Evolutionary conservation across 2,888 invertebrate species (phyloP).

Genomic region (Rhamnusium bicolor): DNA sequence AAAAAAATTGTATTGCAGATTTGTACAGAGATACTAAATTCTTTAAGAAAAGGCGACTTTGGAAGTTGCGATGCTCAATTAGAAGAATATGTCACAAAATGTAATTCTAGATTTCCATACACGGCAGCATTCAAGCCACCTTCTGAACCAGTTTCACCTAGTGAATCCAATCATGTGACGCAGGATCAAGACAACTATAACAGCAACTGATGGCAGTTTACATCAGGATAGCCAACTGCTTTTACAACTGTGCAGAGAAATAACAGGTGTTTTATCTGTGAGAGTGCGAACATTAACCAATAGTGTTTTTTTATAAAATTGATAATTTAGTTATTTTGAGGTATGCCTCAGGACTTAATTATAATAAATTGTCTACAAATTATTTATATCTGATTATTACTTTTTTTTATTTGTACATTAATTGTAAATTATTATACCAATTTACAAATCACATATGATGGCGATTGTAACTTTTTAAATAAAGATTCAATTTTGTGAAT

Average conservation of each 20-base stretch:
- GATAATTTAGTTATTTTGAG: slow-evolving; percentile 43
- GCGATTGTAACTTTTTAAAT: slow-evolving; percentile 31
- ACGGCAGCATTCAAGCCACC: slow-evolving; percentile 81
- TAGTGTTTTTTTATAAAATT: slow-evolving; percentile 49
- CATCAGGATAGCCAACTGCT: slow-evolving; percentile 32
- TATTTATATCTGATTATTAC: slow-evolving; percentile 52
- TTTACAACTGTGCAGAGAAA: slow-evolving; percentile 42
- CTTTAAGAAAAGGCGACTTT: slow-evolving; percentile 86
- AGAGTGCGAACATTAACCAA: slow-evolving; percentile 48
- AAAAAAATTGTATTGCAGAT: slow-evolving; percentile 77
- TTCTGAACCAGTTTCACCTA: slow-evolving; percentile 60
- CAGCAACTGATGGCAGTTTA: slow-evolving; percentile 64
- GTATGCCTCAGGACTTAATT: slow-evolving; percentile 56
- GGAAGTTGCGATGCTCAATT: slow-evolving; percentile 81
- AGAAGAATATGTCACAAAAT: slow-evolving; percentile 81
- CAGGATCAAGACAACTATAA: slow-evolving; percentile 64
- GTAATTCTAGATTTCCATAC: slow-evolving; percentile 84
- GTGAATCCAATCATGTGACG: slow-evolving; percentile 61
- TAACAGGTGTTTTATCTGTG: slow-evolving; percentile 55
- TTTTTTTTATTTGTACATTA: slow-evolving; percentile 52
- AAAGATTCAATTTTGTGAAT: slow-evolving; percentile 31
- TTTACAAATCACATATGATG: slow-evolving; percentile 32
- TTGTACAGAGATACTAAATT: slow-evolving; percentile 85
- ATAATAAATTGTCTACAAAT: slow-evolving; percentile 48
- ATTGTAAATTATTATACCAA: slow-evolving; percentile 47